Conservation (phyloP, 2,888 invertebrate species). For the Hoplodrina blanda region DNA sequence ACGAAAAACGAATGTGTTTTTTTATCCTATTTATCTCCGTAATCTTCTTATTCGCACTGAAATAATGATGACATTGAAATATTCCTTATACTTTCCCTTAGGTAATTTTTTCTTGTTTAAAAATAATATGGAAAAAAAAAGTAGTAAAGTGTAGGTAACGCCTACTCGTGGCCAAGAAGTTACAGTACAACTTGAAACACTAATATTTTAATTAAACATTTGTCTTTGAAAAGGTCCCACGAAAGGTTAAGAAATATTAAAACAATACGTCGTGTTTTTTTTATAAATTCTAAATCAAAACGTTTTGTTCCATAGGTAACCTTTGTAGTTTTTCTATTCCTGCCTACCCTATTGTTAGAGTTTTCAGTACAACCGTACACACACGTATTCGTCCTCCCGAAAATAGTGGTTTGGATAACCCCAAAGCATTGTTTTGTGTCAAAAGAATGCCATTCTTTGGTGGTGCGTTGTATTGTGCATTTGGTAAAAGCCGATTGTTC, state of each 20-base stretch:
- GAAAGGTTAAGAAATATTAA: not conserved
- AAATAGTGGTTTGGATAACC: conserved; percentile 1
- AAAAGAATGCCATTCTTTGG: conserved; percentile 38
- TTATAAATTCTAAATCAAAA: conserved; percentile 12
- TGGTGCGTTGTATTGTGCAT: conserved; percentile 18
- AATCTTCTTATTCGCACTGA: not conserved
- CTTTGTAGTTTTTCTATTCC: conserved; percentile 5
- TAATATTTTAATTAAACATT: conserved; percentile 15
- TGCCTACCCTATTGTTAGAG: conserved; percentile 8
- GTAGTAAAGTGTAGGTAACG: conserved; percentile 1
- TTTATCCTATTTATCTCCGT: not conserved
- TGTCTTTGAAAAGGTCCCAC: conserved; percentile 12
- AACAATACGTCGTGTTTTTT: conserved; percentile 21
- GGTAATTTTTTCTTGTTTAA: not conserved
- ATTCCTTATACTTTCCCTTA: not conserved
- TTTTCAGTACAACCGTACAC: not conserved
- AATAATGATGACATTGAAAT: not conserved
- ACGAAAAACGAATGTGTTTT: not conserved
- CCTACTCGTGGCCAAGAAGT: not conserved
- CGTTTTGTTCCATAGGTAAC: not conserved
- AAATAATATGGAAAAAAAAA: not conserved
- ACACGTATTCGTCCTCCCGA: conserved; percentile 5
- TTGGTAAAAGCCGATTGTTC: conserved; percentile 9
- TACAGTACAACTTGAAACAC: not conserved
- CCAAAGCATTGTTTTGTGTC: conserved; percentile 28